Conservation (phyloP, 2,888 invertebrate genomes). For the Xestoiulus laeticollis region DNA sequence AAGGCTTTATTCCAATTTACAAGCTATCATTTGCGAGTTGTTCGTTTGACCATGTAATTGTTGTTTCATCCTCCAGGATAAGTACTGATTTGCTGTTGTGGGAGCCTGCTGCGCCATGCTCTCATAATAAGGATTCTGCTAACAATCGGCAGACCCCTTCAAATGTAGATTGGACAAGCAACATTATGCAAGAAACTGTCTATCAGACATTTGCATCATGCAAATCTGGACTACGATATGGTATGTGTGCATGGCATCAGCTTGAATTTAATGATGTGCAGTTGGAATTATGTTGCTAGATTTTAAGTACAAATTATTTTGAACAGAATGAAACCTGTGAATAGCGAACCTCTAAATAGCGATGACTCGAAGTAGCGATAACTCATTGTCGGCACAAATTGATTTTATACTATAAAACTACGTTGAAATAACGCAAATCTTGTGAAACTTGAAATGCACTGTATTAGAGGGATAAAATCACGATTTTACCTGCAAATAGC, state of each 20-base stretch:
- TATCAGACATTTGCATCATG: constrained; percentile 71
- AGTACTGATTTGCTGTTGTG: constrained; percentile 85
- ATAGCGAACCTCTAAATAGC: no score
- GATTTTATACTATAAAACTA: no score
- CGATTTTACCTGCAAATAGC: no score
- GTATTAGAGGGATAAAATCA: no score
- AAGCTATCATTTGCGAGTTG: constrained; percentile 49
- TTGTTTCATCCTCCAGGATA: constrained; percentile 67
- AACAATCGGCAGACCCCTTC: constrained; percentile 59
- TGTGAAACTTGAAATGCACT: no score
- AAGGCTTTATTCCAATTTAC: not conserved
- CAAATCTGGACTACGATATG: constrained; percentile 76
- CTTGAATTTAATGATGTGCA: no score
- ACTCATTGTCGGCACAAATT: no score
- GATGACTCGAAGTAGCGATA: no score
- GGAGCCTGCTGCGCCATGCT: constrained; percentile 78
- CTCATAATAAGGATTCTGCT: constrained; percentile 55
- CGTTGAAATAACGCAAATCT: no score
- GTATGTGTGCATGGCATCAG: constrained; percentile 65
- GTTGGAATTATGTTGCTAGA: no score
- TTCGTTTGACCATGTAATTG: not conserved
- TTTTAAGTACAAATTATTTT: no score
- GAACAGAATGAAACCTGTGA: no score
- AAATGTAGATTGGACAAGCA: constrained; percentile 57
- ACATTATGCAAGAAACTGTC: constrained; percentile 54